Evolutionary conservation across 2,797 vertebrate species (phyloP).

Genomic region (Octomys mimax): DNA sequence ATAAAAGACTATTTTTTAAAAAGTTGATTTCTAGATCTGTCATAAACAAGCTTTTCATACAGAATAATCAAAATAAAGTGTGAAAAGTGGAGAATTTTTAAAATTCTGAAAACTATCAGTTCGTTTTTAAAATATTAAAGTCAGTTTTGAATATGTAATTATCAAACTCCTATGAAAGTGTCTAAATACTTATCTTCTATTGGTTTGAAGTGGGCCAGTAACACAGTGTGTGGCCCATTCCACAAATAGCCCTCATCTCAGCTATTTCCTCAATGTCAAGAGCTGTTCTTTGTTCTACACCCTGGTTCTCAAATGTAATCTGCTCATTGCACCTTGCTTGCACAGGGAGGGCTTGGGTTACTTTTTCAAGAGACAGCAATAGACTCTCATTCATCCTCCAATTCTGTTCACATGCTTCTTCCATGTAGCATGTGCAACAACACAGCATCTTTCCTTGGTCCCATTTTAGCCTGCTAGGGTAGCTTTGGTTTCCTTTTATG

Average conservation of each 20-base stretch:
- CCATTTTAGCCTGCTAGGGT: neutral
- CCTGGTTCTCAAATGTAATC: neutral
- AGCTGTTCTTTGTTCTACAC: neutral
- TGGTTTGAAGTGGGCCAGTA: neutral
- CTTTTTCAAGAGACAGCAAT: neutral
- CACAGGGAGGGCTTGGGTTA: neutral
- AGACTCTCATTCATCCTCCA: neutral
- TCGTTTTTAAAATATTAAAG: neutral
- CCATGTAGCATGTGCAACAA: neutral
- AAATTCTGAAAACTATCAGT: neutral
- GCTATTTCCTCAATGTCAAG: neutral
- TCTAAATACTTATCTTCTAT: neutral
- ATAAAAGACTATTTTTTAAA: neutral
- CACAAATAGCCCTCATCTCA: neutral
- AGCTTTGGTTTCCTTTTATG: neutral
- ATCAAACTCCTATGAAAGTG: neutral
- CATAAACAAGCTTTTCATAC: neutral
- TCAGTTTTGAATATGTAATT: neutral
- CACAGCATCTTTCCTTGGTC: neutral
- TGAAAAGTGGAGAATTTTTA: neutral
- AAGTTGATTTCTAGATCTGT: conserved; percentile 29
- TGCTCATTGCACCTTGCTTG: neutral
- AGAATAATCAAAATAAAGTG: conserved; percentile 42
- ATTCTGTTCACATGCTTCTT: neutral
- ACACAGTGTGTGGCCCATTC: too few species aligned